Evolutionary conservation across 2,113 vertebrate species (phyloP).

Genomic region (Triplophysa tibetana): DNA sequence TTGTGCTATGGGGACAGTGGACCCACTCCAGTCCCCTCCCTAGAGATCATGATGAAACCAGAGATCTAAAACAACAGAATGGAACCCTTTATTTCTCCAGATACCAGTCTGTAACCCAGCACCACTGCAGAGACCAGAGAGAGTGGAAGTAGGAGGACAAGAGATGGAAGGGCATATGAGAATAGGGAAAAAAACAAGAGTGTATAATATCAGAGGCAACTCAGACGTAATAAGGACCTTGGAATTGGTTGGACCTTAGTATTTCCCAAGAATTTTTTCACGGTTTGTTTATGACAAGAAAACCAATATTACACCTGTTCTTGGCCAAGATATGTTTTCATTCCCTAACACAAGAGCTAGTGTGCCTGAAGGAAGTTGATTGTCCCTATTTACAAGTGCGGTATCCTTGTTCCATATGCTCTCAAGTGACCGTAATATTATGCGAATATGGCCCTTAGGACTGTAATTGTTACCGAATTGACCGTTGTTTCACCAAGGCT

Average conservation of each 20-base stretch:
- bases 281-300: not conserved
- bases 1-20: constrained; percentile 59
- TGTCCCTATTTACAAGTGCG: constrained; percentile 9
- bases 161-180: constrained; percentile 65
- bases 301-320: constrained; percentile 23
- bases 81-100: constrained; percentile 75
- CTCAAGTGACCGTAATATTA: constrained; percentile 54
- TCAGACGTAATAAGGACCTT: not conserved
- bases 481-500: constrained; percentile 34
- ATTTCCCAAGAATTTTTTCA: constrained; percentile 1
- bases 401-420: constrained; percentile 5
- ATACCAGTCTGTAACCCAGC: constrained; percentile 76
- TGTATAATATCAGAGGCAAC: constrained; percentile 52
- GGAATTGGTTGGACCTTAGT: constrained; percentile 1
- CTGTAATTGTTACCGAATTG: constrained; percentile 61
- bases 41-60: constrained; percentile 67
- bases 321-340: not conserved
- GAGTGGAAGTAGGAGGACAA: constrained; percentile 44
- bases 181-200: constrained; percentile 53
- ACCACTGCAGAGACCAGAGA: constrained; percentile 58
- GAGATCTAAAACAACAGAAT: constrained; percentile 74
- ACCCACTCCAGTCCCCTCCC: constrained; percentile 65
- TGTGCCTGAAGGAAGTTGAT: constrained; percentile 7
- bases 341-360: not conserved
- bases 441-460: constrained; percentile 36